Conservation (phyloP, 2,797 vertebrate species). For the Lepilemur ruficaudatus region DNA sequence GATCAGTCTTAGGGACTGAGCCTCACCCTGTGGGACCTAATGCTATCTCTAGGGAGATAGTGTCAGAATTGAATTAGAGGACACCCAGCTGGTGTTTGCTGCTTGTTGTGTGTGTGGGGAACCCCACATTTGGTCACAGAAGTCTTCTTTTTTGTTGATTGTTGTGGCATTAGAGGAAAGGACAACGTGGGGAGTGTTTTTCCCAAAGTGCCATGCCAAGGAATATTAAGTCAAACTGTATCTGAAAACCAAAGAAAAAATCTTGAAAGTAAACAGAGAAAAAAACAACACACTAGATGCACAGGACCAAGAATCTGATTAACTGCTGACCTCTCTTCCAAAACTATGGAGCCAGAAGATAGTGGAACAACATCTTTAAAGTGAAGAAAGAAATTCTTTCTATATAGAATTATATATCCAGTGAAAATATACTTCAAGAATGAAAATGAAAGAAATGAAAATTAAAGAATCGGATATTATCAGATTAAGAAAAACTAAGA, state of each 20-base stretch:
- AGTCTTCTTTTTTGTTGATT: not conserved
- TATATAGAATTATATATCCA: not conserved
- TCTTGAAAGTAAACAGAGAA: not conserved
- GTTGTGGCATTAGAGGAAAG: not conserved
- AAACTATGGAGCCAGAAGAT: not conserved
- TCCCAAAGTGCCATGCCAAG: not conserved
- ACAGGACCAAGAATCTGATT: not conserved
- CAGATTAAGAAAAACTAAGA: not conserved
- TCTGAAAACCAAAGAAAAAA: not conserved
- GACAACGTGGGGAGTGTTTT: not conserved
- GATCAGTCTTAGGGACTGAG: too few species aligned
- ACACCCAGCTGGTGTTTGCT: not conserved
- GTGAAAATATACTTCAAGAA: not conserved
- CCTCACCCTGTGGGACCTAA: too few species aligned
- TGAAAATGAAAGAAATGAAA: not conserved
- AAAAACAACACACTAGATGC: not conserved
- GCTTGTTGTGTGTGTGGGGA: not conserved
- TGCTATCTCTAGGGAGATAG: not conserved
- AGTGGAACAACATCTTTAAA: not conserved
- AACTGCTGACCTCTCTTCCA: not conserved
- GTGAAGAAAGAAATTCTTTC: not conserved
- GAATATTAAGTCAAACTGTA: not conserved
- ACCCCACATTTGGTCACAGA: not conserved
- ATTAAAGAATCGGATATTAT: too few species aligned
- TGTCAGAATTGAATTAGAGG: not conserved